These are phyloP conservation scores for Atta cephalotes DNA, from an alignment of 1,140 invertebrate species.

Conservation along the genomic window DNA sequence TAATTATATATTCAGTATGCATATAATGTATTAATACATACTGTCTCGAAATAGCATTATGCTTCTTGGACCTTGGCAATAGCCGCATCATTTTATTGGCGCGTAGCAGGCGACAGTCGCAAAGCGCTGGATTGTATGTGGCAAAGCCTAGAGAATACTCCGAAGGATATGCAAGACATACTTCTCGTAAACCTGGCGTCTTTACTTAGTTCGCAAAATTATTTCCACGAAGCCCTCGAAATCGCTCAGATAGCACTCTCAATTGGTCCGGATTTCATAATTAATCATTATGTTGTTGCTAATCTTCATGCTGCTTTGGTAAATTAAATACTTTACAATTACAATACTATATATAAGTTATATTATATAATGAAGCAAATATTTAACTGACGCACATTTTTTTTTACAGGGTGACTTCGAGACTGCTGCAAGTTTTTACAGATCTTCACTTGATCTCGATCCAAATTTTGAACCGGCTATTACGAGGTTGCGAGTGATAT, in stretches of 20 bases:
- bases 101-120: conserved; percentile 25
- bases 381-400: background rate
- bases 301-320: conserved; percentile 48
- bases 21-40: background rate
- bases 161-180: conserved; percentile 48
- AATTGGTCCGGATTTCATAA: conserved; percentile 38
- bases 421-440: conserved; percentile 30
- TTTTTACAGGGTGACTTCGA: conserved; percentile 34
- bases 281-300: conserved; percentile 51
- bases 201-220: conserved; percentile 47
- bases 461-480: conserved; percentile 50
- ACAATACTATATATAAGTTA: background rate
- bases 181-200: conserved; percentile 43
- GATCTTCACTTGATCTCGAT: conserved; percentile 44
- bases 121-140: conserved; percentile 44
- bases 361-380: background rate
- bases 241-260: conserved; percentile 33
- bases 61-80: conserved; percentile 49
- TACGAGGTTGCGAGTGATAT: conserved; percentile 33
- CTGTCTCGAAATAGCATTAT: conserved; percentile 21
- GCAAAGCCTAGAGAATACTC: conserved; percentile 37
- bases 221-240: conserved; percentile 38
- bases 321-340: conserved; percentile 15
- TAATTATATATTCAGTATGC: background rate
- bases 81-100: conserved; percentile 47